A percentile compares a stretch with the other conserved stretches of the same genome.
phyloP scores from a whole-genome alignment of 1,140 invertebrate species.

The Papilio polytes region DNA sequence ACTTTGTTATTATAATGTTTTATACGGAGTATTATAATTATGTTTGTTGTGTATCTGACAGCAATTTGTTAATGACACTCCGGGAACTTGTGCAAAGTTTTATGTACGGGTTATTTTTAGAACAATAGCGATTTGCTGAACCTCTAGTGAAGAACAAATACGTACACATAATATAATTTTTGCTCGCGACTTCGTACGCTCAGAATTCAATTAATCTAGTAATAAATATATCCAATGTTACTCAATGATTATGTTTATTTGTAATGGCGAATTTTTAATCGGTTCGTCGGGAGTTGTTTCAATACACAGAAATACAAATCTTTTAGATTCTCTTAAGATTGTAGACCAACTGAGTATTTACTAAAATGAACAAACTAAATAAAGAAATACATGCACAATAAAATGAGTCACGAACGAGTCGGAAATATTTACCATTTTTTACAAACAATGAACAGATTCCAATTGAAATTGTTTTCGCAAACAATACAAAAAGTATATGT shows the following conservation, averaged over 20 bases:
- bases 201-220: too few species aligned
- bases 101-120: background rate
- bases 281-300: too few species aligned
- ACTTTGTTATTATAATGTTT: background rate
- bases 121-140: background rate
- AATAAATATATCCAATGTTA: too few species aligned
- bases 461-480: background rate
- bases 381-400: background rate
- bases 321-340: too few species aligned
- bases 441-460: background rate
- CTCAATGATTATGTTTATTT: too few species aligned
- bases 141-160: background rate
- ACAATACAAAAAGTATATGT: constrained; percentile 1
- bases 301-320: too few species aligned
- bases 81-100: background rate
- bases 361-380: background rate
- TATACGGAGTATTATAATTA: background rate
- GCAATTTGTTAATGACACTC: background rate
- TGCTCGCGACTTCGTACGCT: too few species aligned
- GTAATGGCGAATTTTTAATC: too few species aligned
- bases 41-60: background rate
- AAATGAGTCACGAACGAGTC: too few species aligned
- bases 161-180: background rate
- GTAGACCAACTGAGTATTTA: too few species aligned
- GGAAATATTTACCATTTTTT: background rate